A percentile compares a stretch with the other conserved stretches of the same genome.
These are phyloP conservation scores for Crematogaster levior DNA, from an alignment of 2,888 invertebrate genomes.

Conservation along the genomic window DNA sequence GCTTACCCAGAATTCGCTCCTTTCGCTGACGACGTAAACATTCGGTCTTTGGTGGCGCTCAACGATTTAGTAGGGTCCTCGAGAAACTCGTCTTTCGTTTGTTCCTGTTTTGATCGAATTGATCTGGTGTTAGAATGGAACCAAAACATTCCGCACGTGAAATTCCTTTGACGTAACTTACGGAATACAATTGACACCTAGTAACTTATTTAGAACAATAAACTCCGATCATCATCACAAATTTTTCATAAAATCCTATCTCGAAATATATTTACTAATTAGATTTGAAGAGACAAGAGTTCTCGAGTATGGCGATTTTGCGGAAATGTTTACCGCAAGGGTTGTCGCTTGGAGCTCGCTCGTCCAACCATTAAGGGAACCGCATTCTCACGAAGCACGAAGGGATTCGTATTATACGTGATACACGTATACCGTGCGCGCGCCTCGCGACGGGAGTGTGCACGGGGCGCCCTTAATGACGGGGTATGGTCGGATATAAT, in stretches of 20 bases:
- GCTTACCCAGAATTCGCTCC: conserved; percentile 78
- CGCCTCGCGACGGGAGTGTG: conserved; percentile 46
- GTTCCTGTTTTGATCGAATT: conserved; percentile 60
- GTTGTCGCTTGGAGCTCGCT: conserved; percentile 49
- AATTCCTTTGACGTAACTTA: conserved; percentile 45
- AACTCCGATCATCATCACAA: not conserved
- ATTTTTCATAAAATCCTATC: not conserved
- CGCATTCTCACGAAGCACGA: conserved; percentile 76
- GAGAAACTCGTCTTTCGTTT: conserved; percentile 44
- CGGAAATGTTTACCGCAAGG: conserved; percentile 20
- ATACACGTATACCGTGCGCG: conserved; percentile 21
- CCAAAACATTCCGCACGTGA: conserved; percentile 51
- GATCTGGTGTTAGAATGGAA: conserved; percentile 47
- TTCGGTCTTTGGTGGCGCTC: conserved; percentile 72
- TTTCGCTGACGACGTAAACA: conserved; percentile 70
- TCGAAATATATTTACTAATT: not conserved
- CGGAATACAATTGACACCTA: not conserved
- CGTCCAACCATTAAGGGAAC: conserved; percentile 45
- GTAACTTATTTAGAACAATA: not conserved
- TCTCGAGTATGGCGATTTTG: not conserved
- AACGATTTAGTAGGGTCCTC: conserved; percentile 75
- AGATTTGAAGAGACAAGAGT: not conserved
- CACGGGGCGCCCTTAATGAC: conserved; percentile 78
- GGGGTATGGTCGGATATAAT: conserved; percentile 78
- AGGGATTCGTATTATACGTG: conserved; percentile 47